A percentile compares a stretch with the other conserved stretches of the same genome.
phyloP scores from a whole-genome alignment of 2,113 vertebrate species.

The Phrynocephalus versicolor region DNA sequence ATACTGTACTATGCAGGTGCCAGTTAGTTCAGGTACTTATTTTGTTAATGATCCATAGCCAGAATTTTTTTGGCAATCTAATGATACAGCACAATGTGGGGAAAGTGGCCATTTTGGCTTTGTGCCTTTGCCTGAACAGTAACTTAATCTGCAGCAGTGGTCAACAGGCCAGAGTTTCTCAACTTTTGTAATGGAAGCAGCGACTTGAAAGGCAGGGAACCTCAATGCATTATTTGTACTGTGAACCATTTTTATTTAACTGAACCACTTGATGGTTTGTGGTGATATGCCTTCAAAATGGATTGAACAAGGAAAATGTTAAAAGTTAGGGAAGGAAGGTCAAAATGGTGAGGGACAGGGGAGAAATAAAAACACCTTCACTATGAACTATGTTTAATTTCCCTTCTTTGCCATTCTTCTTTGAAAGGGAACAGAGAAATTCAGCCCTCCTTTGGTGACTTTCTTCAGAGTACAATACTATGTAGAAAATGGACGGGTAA shows the following conservation, averaged over 20 bases:
- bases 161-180: background rate
- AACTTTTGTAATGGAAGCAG: background rate
- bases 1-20: too few relatives aligned
- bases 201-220: background rate
- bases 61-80: background rate
- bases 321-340: background rate
- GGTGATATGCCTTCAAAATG: background rate
- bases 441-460: conserved; percentile 78
- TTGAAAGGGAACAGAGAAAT: conserved; percentile 75
- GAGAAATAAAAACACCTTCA: background rate
- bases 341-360: background rate
- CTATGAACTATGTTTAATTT: background rate
- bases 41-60: background rate
- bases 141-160: background rate
- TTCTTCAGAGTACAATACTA: conserved; percentile 90
- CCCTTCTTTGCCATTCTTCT: background rate
- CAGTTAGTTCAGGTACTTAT: too few relatives aligned
- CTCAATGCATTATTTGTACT: background rate
- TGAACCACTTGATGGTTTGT: background rate
- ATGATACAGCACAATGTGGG: background rate
- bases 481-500: conserved; percentile 85
- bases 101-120: background rate
- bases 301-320: background rate
- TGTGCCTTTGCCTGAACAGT: background rate
- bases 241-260: background rate